phyloP scores from a whole-genome alignment of 2,797 vertebrate species.

The Dallia pectoralis region DNA sequence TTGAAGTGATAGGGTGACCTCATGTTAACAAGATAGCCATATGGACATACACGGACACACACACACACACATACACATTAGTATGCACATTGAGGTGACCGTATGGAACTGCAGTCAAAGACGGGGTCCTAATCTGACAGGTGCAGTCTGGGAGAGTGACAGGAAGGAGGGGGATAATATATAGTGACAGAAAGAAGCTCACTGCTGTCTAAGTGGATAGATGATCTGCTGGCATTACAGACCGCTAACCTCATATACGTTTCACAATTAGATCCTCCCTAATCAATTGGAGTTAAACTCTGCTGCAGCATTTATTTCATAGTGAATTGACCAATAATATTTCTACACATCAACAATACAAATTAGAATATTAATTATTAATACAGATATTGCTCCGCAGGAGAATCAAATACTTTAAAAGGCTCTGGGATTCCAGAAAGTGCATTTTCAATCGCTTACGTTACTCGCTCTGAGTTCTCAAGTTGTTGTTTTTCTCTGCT shows the following conservation, averaged over 20 bases:
- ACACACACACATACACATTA: background rate
- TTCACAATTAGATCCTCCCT: background rate
- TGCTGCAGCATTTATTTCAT: background rate
- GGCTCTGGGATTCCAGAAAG: background rate
- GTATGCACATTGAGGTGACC: background rate
- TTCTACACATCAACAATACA: conserved; percentile 11
- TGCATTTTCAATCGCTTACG: background rate
- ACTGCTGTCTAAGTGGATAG: background rate
- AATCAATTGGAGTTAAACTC: background rate
- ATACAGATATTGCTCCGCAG: conserved; percentile 6
- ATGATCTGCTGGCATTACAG: background rate
- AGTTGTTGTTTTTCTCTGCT: no score
- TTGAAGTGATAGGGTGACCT: conserved; percentile 17
- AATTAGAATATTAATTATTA: background rate
- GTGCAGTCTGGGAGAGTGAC: conserved; percentile 34
- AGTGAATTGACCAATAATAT: background rate
- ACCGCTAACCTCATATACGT: background rate
- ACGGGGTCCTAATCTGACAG: conserved; percentile 19
- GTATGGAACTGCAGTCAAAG: background rate
- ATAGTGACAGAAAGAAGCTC: background rate
- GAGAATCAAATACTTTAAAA: background rate
- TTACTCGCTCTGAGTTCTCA: no score
- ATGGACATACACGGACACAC: background rate
- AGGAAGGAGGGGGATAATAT: conserved; percentile 27
- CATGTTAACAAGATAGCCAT: conserved; percentile 44